A percentile compares a stretch with the other conserved stretches of the same genome.
phyloP scores from a whole-genome alignment of 2,113 vertebrate species.

The Leptobrachium ailaonicum region DNA sequence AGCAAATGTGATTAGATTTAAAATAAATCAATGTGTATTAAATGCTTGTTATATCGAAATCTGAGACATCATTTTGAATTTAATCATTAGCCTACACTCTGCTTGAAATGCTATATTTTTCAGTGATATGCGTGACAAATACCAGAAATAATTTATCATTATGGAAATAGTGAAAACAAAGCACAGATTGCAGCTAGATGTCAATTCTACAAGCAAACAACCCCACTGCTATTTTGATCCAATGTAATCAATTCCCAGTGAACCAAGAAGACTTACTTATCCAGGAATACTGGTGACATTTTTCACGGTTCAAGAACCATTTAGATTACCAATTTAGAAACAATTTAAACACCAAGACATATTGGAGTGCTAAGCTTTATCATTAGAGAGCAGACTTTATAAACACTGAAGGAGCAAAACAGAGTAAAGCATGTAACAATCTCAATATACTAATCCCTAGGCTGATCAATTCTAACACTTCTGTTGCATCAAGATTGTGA shows the following conservation, averaged over 20 bases:
- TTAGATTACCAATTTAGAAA: slow-evolving; percentile 38
- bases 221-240: neutral
- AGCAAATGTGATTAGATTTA: neutral
- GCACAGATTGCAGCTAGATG: neutral
- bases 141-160: neutral
- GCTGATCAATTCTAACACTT: neutral
- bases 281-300: neutral
- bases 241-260: slow-evolving; percentile 5
- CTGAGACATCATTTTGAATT: neutral
- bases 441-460: neutral
- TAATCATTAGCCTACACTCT: neutral
- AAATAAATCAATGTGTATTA: neutral
- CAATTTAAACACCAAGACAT: slow-evolving; percentile 30
- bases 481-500: neutral
- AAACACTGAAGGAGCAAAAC: neutral
- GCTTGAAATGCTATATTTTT: neutral
- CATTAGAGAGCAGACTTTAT: neutral
- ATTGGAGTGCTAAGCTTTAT: neutral
- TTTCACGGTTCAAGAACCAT: slow-evolving; percentile 28
- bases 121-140: no score
- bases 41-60: neutral
- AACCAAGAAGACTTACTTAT: neutral
- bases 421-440: neutral
- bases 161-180: slow-evolving; percentile 2
- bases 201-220: neutral